Percentiles rank a stretch among this genome's conserved stretches.
These are phyloP conservation scores for Gymnarchus niloticus DNA, from an alignment of 2,113 vertebrate genomes.

Conservation along the genomic window DNA sequence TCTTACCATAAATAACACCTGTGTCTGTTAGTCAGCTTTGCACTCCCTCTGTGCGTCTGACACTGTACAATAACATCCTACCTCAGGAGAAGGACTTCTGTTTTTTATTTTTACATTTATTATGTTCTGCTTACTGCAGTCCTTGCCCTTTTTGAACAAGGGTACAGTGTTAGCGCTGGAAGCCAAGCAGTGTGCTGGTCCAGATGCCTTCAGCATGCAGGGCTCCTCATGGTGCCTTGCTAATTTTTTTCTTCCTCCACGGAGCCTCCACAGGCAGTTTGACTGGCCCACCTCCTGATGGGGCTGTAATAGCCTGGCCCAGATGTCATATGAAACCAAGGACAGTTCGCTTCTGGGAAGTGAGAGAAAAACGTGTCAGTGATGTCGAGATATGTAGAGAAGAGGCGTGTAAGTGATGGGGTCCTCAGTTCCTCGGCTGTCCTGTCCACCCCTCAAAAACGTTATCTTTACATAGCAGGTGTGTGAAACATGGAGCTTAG, in stretches of 20 bases:
- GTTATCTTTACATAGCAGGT: constrained; percentile 28
- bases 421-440: not conserved
- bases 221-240: not conserved
- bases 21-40: not conserved
- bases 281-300: not conserved
- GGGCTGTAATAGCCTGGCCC: not conserved
- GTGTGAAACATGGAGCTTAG: constrained; percentile 1
- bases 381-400: not conserved
- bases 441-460: constrained; percentile 3
- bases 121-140: too few relatives aligned
- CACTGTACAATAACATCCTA: not conserved
- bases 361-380: not conserved
- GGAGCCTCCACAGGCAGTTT: not conserved
- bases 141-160: too few relatives aligned
- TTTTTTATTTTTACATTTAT: not conserved
- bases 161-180: too few relatives aligned
- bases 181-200: too few relatives aligned
- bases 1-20: not conserved
- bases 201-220: not conserved
- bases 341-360: not conserved
- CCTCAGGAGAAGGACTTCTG: not conserved
- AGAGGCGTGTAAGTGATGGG: not conserved
- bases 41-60: not conserved
- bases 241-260: not conserved
- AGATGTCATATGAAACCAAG: not conserved